These are phyloP conservation scores for Zhengitettix transpicula DNA, from an alignment of 2,888 invertebrate genomes.

Conservation along the genomic window DNA sequence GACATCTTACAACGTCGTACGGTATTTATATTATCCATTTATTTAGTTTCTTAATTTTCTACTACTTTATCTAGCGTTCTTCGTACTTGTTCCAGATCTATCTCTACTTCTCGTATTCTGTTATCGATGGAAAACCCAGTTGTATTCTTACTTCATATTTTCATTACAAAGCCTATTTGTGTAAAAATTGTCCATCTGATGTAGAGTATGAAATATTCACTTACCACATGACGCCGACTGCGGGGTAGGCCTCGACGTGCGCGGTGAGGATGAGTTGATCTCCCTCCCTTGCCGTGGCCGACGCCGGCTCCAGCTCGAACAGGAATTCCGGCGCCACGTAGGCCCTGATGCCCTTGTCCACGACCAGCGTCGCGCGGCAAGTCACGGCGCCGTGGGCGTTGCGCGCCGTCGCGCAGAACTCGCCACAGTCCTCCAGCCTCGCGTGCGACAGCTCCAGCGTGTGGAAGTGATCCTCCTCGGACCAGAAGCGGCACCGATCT, in stretches of 20 bases:
- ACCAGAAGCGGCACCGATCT: slow-evolving; percentile 42
- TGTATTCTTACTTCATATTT: no score
- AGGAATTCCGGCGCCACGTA: slow-evolving; percentile 67
- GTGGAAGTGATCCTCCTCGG: slow-evolving; percentile 65
- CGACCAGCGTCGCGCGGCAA: slow-evolving; percentile 56
- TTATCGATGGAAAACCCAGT: no score
- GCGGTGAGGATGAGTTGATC: slow-evolving; percentile 38
- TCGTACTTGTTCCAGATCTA: no score
- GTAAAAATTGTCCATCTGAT: no score
- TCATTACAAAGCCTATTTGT: no score
- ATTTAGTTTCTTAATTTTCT: no score
- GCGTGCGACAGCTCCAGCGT: slow-evolving; percentile 73
- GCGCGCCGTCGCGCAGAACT: slow-evolving; percentile 60
- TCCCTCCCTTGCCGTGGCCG: slow-evolving; percentile 41
- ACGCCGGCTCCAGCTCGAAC: slow-evolving; percentile 44
- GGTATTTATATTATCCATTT: no score
- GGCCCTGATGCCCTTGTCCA: slow-evolving; percentile 67
- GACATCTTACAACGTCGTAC: no score
- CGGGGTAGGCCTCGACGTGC: slow-evolving; percentile 43
- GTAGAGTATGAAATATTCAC: slow-evolving; percentile 1
- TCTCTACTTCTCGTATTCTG: no score
- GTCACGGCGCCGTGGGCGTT: slow-evolving; percentile 70
- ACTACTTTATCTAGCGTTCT: no score
- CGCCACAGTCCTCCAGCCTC: slow-evolving; percentile 59
- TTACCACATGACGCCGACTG: slow-evolving; percentile 66